Base-by-base conservation (phyloP, 2,113 vertebrate genomes). In the Mirounga angustirostris region DNA sequence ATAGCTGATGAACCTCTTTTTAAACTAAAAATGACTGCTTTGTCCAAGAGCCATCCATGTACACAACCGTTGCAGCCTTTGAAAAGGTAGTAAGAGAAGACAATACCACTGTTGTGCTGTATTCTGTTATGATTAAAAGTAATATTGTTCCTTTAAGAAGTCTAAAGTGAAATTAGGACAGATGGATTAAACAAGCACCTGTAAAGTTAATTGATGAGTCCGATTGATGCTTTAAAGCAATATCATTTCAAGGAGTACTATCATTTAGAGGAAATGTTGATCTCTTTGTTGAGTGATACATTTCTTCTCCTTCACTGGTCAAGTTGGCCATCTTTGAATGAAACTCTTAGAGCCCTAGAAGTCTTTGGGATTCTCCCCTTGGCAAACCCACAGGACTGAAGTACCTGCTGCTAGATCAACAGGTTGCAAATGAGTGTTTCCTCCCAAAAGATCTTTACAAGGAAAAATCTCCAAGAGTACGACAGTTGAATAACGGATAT, bases 21-120 rank as follows among this genome's bases (percentile, higher is more conserved):
- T 91, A 93, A 95, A 91, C 18, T 76, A 88, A 96, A 95, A 90
- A 85, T 71, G 33, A 88, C 33, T 76, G 52, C n/a, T 71, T 87
- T 94, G 85, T 81, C 19, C 54, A 76, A 95, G 87, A 59, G 7
- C 5, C 30, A 15, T 78, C 7, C 30, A 15, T 65, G 26, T 50
- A 67, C 5, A 81, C 26, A 76, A 46, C 7, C 54, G 4, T 67
- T 96, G 24, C 1, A 91, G 9, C 2, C 21, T 89, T 95, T 59
- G 46, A 86, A 96, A 80, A 1, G 69, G n/a, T 22, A 87, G 63
- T 43, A 15, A 90, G 24, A 52, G 73, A 33, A 63, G 65, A 83
- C 61, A 59, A 40, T 19, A 56, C 63, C 33, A 93, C 15, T 24
- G 1, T 73, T 95, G 19, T 56, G n/a, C 33, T 94, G 69, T 69